Base-by-base conservation (phyloP, 92 coral and sea anemone species). In the Phenganax subtilis region DNA sequence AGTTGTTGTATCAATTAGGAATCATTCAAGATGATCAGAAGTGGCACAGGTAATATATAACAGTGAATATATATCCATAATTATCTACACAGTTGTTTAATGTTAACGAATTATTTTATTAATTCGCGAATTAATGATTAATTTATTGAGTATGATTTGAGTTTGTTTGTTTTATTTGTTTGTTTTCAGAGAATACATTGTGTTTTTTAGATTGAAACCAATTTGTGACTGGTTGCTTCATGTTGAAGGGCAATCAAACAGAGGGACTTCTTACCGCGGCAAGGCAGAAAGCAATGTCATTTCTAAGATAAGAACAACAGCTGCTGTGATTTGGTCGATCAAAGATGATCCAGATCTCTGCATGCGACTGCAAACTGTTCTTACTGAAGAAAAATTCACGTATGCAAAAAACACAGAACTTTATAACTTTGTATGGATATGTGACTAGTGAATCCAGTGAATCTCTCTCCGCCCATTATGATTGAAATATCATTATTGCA, bases 1-100 rank as follows among this genome's bases (percentile, higher is more conserved):
- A 94, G 76, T 93, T 94, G 25, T 81, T 94, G n/a, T 94, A 85
- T 82, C 93, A 91, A 63, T 89, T 94, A 57, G 96, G 92, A 17
- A 90, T 87, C 57, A 62, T 89, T 9, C 81, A 77, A 53, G 97
- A 93, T 56, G 84, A 87, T 79, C 84, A 85, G 12, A 85, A 82
- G 51, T 81, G 84, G 81, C 78, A 75, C 75, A 88, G 90, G 90
- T 88, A 12, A 29, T 82, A 1, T n/a, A 67, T 17, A 1, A 16
- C 30, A 44, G 51, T 12, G 30, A 44, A 16, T 25, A 31, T 37
- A 37, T 37, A 37, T 37, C 5, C 47, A 37, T 37, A 37, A 37
- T 37, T 1, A 37, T 37, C 2, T 37, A 37, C 25, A 20, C 25
- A 20, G 25, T 20, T 20, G 25, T 20, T 20, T 20, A 20, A 20